These are phyloP conservation scores for Phragmatobia fuliginosa DNA, from an alignment of 2,888 invertebrate genomes.

Conservation along the genomic window DNA sequence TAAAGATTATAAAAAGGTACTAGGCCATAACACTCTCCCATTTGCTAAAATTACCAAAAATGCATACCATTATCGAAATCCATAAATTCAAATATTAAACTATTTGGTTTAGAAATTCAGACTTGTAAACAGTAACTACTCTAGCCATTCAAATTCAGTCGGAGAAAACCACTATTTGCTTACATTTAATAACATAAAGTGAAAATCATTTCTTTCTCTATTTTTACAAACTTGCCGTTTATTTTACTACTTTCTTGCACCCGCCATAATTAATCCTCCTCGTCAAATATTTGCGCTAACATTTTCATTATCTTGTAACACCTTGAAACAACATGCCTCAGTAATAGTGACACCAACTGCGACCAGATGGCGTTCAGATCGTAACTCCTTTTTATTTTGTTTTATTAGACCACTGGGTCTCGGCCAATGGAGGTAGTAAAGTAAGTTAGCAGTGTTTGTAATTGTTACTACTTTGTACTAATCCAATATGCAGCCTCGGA, in stretches of 20 bases:
- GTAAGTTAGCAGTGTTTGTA: conserved; percentile 9
- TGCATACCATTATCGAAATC: too few relatives aligned
- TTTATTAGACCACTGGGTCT: conserved; percentile 58
- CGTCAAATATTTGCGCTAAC: conserved; percentile 56
- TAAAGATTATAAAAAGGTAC: too few relatives aligned
- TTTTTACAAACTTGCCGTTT: neutral
- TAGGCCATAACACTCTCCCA: too few relatives aligned
- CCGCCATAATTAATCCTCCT: conserved; percentile 48
- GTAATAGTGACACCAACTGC: conserved; percentile 61
- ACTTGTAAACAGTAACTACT: too few relatives aligned
- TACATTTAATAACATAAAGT: neutral
- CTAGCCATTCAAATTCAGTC: too few relatives aligned
- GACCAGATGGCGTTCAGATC: conserved; percentile 65
- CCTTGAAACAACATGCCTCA: conserved; percentile 43
- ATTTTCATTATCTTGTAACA: conserved; percentile 68
- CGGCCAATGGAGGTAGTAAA: conserved; percentile 22
- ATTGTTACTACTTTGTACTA: conserved; percentile 3
- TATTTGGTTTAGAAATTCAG: too few relatives aligned
- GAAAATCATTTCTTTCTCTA: neutral
- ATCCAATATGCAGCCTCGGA: neutral
- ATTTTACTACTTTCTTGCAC: conserved; percentile 6
- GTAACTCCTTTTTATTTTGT: conserved; percentile 79
- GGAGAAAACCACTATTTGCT: neutral
- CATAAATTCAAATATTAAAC: too few relatives aligned
- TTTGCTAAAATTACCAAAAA: too few relatives aligned